Conservation (phyloP, 2,888 invertebrate species). For the Apotomis betuletana region DNA sequence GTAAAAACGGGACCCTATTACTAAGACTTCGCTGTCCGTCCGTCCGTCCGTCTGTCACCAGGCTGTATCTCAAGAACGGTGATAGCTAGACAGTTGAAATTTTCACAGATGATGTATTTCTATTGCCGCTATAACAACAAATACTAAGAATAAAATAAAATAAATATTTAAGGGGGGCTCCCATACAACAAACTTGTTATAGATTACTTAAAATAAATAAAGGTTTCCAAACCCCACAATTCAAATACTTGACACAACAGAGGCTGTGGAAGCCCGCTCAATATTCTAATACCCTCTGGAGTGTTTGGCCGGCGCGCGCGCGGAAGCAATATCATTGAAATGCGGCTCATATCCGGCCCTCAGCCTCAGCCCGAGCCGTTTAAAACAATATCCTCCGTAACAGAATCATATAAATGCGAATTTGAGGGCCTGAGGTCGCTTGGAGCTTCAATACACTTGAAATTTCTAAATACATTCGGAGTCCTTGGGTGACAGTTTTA, state of each 20-base stretch:
- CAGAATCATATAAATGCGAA: constrained; percentile 34
- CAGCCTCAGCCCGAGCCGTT: constrained; percentile 11
- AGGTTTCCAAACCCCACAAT: neutral
- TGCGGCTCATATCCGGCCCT: constrained; percentile 33
- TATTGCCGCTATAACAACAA: too few species aligned
- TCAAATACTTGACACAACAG: neutral
- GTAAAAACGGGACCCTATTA: too few species aligned
- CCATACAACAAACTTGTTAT: too few species aligned
- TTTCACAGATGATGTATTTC: too few species aligned
- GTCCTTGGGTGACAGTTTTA: neutral
- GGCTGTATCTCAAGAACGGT: too few species aligned
- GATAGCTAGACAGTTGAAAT: too few species aligned
- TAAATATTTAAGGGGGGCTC: too few species aligned
- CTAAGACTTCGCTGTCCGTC: too few species aligned
- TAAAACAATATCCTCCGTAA: constrained; percentile 35
- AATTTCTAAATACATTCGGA: constrained; percentile 9
- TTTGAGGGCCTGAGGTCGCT: constrained; percentile 8
- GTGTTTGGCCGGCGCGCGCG: constrained; percentile 33
- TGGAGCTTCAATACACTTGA: constrained; percentile 1
- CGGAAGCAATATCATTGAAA: constrained; percentile 40
- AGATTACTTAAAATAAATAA: neutral
- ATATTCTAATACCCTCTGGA: constrained; percentile 34
- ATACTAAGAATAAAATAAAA: too few species aligned
- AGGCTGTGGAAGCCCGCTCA: constrained; percentile 19
- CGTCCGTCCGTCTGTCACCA: too few species aligned